Evolutionary conservation across 2,888 invertebrate species (phyloP).

Genomic region (Belgica antarctica): DNA sequence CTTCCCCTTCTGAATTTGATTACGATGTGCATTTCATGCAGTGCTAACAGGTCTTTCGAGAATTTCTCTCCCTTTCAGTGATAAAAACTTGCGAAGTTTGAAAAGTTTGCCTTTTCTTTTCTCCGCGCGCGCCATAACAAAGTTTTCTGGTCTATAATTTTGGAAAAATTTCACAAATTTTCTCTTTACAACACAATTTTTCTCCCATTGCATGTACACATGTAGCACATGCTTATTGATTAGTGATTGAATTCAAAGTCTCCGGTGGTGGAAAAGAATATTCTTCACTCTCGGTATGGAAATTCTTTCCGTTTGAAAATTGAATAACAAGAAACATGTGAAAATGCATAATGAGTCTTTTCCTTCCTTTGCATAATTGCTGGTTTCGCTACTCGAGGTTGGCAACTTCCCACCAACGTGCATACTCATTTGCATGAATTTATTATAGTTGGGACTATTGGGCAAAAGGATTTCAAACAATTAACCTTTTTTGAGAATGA

Average conservation of each 20-base stretch:
- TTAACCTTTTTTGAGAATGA: too few species aligned
- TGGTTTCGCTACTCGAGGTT: not conserved
- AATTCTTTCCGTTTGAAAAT: not conserved
- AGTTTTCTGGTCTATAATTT: constrained; percentile 23
- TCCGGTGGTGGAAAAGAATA: constrained; percentile 18
- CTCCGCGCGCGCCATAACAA: constrained; percentile 11
- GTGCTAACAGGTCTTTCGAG: constrained; percentile 31
- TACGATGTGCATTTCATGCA: constrained; percentile 37
- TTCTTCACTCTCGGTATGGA: not conserved
- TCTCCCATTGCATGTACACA: constrained; percentile 19
- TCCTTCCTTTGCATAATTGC: constrained; percentile 16
- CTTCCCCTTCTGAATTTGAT: constrained; percentile 26
- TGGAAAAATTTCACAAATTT: not conserved
- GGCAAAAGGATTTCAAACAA: too few species aligned
- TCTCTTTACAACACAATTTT: not conserved
- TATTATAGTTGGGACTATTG: too few species aligned
- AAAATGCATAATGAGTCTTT: not conserved
- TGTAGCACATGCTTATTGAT: constrained; percentile 29
- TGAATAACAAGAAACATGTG: not conserved
- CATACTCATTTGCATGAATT: too few species aligned
- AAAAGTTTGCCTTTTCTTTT: constrained; percentile 16
- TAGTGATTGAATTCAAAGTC: constrained; percentile 10
- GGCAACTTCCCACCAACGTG: not conserved
- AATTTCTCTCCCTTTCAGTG: not conserved
- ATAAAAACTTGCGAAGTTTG: constrained; percentile 24